A percentile compares a stretch with the other conserved stretches of the same genome.
Conservation (phyloP, 2,888 invertebrate genomes). For the Empis livida region DNA sequence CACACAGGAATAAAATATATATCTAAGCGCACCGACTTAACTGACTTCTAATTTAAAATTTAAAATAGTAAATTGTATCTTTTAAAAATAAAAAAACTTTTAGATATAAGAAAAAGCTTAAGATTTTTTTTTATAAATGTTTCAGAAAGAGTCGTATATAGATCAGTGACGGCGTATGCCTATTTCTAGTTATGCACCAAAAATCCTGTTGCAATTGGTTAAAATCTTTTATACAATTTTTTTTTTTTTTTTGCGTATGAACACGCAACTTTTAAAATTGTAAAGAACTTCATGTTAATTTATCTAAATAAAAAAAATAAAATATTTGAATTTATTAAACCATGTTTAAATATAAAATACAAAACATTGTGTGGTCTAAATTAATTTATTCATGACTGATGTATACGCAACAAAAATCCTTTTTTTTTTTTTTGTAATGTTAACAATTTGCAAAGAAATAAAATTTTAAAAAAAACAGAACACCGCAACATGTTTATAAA, state of each 20-base stretch:
- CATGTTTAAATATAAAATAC: conserved; percentile 25
- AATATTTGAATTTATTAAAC: conserved; percentile 34
- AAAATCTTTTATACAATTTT: neutral
- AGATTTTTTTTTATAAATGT: too few relatives aligned
- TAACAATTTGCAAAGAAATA: neutral
- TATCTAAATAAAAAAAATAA: conserved; percentile 27
- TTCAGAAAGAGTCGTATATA: too few relatives aligned
- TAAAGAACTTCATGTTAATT: conserved; percentile 31
- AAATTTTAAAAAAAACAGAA: too few relatives aligned
- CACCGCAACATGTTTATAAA: neutral
- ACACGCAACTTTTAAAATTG: conserved; percentile 14
- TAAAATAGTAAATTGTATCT: too few relatives aligned
- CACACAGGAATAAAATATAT: too few relatives aligned
- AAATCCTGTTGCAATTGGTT: neutral
- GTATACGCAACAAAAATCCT: conserved; percentile 1
- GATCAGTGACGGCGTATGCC: too few relatives aligned
- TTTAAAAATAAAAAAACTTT: too few relatives aligned
- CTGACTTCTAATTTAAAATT: too few relatives aligned
- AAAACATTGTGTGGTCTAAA: conserved; percentile 34
- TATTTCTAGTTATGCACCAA: too few relatives aligned
- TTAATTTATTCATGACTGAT: conserved; percentile 18
- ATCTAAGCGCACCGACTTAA: too few relatives aligned
- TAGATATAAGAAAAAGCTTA: too few relatives aligned
- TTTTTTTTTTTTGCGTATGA: neutral
- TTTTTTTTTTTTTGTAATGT: neutral